Percentiles rank a stretch among this genome's conserved stretches.
These are phyloP conservation scores for Chelon labrosus DNA, from an alignment of 2,797 vertebrate species.

Conservation along the genomic window DNA sequence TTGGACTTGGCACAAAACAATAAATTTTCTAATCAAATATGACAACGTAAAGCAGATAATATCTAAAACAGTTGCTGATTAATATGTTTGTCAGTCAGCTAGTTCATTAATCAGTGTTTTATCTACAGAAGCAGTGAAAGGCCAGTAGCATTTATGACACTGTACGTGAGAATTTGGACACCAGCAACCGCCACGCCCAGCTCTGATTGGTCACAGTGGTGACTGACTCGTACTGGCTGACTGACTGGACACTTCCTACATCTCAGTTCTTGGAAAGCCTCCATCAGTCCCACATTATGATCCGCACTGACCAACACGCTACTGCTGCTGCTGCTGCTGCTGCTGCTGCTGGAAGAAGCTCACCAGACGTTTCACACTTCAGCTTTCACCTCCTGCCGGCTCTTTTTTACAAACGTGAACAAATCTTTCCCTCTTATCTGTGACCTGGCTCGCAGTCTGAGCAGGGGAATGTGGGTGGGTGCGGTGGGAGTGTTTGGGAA, in stretches of 20 bases:
- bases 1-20: background rate
- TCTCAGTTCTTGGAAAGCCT: conserved; percentile 12
- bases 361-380: background rate
- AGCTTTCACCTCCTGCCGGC: too few species aligned
- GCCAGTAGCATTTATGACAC: background rate
- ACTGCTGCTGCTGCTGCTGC: background rate
- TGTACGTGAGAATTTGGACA: conserved; percentile 16
- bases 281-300: background rate
- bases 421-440: conserved; percentile 47
- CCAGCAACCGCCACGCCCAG: conserved; percentile 12
- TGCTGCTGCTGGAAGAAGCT: too few species aligned
- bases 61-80: background rate
- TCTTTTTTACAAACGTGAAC: conserved; percentile 21
- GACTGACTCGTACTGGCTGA: conserved; percentile 43
- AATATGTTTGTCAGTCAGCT: background rate
- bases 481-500: conserved; percentile 54
- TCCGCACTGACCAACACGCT: conserved; percentile 14
- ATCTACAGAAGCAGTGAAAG: background rate
- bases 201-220: conserved; percentile 33
- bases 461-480: conserved; percentile 66
- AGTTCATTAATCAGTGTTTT: background rate
- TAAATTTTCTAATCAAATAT: background rate
- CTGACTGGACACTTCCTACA: conserved; percentile 21
- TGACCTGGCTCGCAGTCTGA: conserved; percentile 46
- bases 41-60: background rate